Evolutionary conservation across 2,797 vertebrate genomes (phyloP), one percentile per base, ranked within the genome.

Genomic region (Diplodus sargus): DNA sequence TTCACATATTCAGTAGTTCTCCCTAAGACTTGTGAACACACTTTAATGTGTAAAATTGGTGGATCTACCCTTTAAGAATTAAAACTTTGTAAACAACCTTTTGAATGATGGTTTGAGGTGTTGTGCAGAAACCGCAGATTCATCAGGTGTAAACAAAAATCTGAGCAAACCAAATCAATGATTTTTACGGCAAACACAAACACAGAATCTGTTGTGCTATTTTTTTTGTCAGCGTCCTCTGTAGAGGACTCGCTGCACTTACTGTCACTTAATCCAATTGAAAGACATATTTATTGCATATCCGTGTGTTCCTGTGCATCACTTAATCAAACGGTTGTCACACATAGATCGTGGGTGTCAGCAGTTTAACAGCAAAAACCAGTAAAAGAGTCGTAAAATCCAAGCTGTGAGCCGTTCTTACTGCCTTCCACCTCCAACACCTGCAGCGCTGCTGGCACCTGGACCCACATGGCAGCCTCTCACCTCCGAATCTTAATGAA

Each of bases 361-460:
- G 66, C 25, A 56, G 17, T 79, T 76, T 79, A 53, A 70, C 57
- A 67, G 23, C 20, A 39, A 74, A 34, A 34, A 76, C 54, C 2
- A 51, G 34, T 52, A n/a, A 17, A 72, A 59, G 39, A 58, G 56
- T 77, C 59, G 53, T 70, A 17, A 74, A 84, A 81, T 64, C 60
- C 49, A 57, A 71, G 73, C 70, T 61, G 74, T 84, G 80, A 88
- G 65, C 84, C 70, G 71, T 82, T 59, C 13, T 47, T 45, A n/a
- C 56, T 70, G 11, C 60, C 16, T 16, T 74, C 67, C 69, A 63
- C 45, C 60, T 70, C 39, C 70, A 64, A 25, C 74, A 85, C 64
- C 80, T 87, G 76, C 86, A 75, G 75, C 79, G 69, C 65, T 57
- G 53, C 23, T 48, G 49, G 64, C 81, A 86, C 86, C 84, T 89